Evolutionary conservation across 1,140 invertebrate genomes (phyloP), one percentile per base, ranked within the genome.

Genomic region (Diprion similis): DNA sequence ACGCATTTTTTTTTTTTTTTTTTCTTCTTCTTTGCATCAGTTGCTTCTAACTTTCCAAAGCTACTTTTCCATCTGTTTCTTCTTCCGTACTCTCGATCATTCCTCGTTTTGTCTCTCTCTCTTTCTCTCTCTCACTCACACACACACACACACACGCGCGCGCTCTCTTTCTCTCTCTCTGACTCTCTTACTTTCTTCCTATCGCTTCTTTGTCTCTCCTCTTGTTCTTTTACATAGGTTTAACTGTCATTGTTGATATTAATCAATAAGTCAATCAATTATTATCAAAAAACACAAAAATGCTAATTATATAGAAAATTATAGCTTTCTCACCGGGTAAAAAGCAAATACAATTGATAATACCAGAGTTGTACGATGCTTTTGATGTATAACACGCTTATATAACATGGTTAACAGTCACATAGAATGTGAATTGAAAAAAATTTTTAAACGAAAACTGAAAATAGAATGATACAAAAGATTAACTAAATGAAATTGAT

Each of bases 21-120:
- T 67, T 70, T 72, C 71, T 71, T 73, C 64, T 69, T 66, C 70
- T 69, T 76, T 73, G 66, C 73, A 19, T 70, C 68, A 64, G 72
- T 77, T 73, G 59, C 66, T 70, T 74, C 64, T n/a, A 75, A 75
- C 64, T 15, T 74, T 19, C 66, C 18, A 6, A 45, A 11, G 15
- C 37, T 68, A 11, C 19, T 18, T 68, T 68, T 68, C 37, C 37
- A 19, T 68, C 18, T 68, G 18, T 68, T 19, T 45, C 37, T 68
- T 15, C 17, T 64, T 7, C 8, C 13, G 6, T 17, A 7, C 59
- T 15, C 59, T 1, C 17, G 17, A 4, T 64, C 59, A 18, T 64
- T 64, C 59, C 8, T 15, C 13, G 17, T 64, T 15, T 15, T 64
- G 1, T 64, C 59, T 64, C 59, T 64, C 17, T 64, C 59, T 15